phyloP scores from a whole-genome alignment of 1,140 invertebrate genomes.

The Calycopis cecrops region DNA sequence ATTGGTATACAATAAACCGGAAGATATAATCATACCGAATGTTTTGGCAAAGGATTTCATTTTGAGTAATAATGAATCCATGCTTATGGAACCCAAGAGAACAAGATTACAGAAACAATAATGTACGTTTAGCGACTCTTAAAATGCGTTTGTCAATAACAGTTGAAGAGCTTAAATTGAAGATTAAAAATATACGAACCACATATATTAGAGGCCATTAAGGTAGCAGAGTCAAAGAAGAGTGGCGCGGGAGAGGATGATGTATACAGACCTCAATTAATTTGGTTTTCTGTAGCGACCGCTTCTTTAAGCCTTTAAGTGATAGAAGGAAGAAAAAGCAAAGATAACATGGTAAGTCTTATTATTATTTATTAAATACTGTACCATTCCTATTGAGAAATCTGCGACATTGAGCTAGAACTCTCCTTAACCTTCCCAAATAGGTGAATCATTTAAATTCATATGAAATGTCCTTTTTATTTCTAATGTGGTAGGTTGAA shows the following conservation, averaged over 20 bases:
- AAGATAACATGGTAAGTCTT: constrained; percentile 19
- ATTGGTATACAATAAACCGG: no score
- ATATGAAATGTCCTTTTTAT: constrained; percentile 18
- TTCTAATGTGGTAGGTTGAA: constrained; percentile 22
- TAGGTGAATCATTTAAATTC: constrained; percentile 15
- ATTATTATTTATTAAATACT: constrained; percentile 17
- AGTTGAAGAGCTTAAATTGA: constrained; percentile 14
- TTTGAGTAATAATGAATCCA: constrained; percentile 13
- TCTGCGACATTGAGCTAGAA: constrained; percentile 27
- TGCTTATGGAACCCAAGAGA: constrained; percentile 15
- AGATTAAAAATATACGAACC: constrained; percentile 25
- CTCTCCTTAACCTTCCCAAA: constrained; percentile 30
- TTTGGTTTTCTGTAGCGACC: constrained; percentile 23
- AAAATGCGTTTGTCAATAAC: constrained; percentile 9
- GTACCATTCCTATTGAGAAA: constrained; percentile 19
- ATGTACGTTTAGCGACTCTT: constrained; percentile 10
- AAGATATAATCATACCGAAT: no score
- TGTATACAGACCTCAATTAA: constrained; percentile 24
- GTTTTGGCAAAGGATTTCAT: no score
- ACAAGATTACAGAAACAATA: constrained; percentile 8
- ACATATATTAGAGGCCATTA: constrained; percentile 23
- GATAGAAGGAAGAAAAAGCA: constrained; percentile 19
- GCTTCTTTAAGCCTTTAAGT: constrained; percentile 19
- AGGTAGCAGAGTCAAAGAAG: constrained; percentile 22
- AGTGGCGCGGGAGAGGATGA: constrained; percentile 23